Base-by-base conservation (phyloP, 2,113 vertebrate species). In the Melanocharis versteri region DNA sequence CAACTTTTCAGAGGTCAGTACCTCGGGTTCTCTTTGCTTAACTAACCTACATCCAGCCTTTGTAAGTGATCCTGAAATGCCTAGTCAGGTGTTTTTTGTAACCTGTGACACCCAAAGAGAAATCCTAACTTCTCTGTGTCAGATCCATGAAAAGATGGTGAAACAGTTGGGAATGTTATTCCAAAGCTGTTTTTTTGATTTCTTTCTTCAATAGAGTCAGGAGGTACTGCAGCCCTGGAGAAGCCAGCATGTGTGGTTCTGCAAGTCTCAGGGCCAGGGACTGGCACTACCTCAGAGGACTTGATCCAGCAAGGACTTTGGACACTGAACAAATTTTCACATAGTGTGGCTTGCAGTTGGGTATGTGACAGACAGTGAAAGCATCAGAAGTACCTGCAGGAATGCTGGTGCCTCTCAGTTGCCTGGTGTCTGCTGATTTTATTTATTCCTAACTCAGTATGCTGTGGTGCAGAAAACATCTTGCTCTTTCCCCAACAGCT, bases 51-150 rank as follows among this genome's bases (percentile, higher is more conserved):
- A 89, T 95, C 70, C 93, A 97, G 75, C 84, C 96, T 73, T 89
- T 89, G 37, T 91, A 97, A 93, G 92, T 96, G 83, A 54, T 53
- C 92, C 89, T 96, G 88, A 96, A 97, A 95, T 97, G 92, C 94
- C 92, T 96, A 66, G 44, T 95, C 35, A 27, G 39, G 13, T 44
- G 24, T 54, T 84, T 91, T 86, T 75, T 5, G 1, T 76, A 68
- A 91, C 48, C 28, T 44, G 3, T 70, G 50, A n/a, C 58, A 61
- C 18, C 21, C 57, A 10, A 86, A 82, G 27, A 89, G n/a, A 80
- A 61, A 72, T 39, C 17, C 50, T 66, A 48, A 81, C 47, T 57
- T 88, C 15, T 50, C 35, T 56, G 12, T 8, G 5, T 83, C 58
- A 62, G 24, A 50, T 33, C 37, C 31, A 35, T 79, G 35, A 77